A percentile compares a stretch with the other conserved stretches of the same genome.
Conservation (phyloP, 2,113 vertebrate genomes). For the Podarcis raffonei region DNA sequence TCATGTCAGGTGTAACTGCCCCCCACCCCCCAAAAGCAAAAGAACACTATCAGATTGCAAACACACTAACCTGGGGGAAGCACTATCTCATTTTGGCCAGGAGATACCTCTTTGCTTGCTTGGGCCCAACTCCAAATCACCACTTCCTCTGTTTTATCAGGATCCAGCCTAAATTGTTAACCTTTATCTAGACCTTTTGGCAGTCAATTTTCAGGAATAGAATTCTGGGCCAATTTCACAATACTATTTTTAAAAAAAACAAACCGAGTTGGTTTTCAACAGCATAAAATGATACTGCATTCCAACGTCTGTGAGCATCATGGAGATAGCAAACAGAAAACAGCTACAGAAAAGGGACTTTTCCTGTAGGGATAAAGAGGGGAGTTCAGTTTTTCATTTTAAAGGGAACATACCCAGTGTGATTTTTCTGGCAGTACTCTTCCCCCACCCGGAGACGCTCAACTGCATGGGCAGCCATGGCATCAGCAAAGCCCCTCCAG, state of each 20-base stretch:
- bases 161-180: neutral
- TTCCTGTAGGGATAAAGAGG: too few relatives aligned
- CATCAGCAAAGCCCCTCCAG: too few relatives aligned
- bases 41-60: neutral
- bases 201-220: neutral
- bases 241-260: neutral
- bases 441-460: too few relatives aligned
- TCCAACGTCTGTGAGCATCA: neutral
- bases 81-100: neutral
- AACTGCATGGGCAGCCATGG: too few relatives aligned
- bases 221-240: neutral
- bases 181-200: neutral
- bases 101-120: neutral
- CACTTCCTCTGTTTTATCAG: neutral
- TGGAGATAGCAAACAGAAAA: neutral
- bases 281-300: neutral
- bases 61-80: neutral
- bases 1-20: neutral
- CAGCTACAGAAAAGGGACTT: neutral
- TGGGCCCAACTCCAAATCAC: neutral
- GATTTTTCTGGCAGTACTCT: too few relatives aligned
- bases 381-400: too few relatives aligned
- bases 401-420: too few relatives aligned
- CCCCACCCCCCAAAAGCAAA: too few relatives aligned
- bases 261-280: neutral